phyloP scores from a whole-genome alignment of 2,888 invertebrate species.

The Carcina quercana region DNA sequence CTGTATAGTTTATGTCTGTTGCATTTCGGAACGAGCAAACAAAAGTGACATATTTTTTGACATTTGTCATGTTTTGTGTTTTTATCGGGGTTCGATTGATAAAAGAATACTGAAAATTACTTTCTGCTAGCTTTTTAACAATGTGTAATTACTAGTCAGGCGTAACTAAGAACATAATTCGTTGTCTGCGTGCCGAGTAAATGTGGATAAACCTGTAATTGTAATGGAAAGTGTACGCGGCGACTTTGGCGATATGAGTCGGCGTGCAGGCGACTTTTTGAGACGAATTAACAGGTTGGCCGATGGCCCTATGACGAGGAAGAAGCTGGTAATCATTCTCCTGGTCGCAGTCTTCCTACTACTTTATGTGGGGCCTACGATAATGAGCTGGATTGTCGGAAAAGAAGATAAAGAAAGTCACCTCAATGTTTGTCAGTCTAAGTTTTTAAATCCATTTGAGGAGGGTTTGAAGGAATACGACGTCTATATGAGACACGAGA shows the following conservation, averaged over 20 bases:
- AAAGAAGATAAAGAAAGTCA: constrained; percentile 56
- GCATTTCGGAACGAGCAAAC: too few species aligned
- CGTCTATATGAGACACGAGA: constrained; percentile 77
- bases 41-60: too few species aligned
- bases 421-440: constrained; percentile 78
- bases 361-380: constrained; percentile 78
- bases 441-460: constrained; percentile 76
- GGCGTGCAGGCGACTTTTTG: constrained; percentile 57
- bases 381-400: constrained; percentile 77
- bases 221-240: constrained; percentile 57
- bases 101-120: too few species aligned
- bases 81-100: too few species aligned
- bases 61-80: too few species aligned
- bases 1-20: too few species aligned
- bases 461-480: constrained; percentile 78
- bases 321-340: constrained; percentile 62
- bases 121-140: too few species aligned
- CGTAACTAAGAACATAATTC: neutral
- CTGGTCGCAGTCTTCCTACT: constrained; percentile 74
- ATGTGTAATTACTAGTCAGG: too few species aligned
- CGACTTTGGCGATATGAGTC: constrained; percentile 52
- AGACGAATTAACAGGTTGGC: constrained; percentile 59
- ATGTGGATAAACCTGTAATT: constrained; percentile 17
- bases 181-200: neutral
- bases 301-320: constrained; percentile 65